Conservation (phyloP, 2,797 vertebrate species). For the Dermochelys coriacea region DNA sequence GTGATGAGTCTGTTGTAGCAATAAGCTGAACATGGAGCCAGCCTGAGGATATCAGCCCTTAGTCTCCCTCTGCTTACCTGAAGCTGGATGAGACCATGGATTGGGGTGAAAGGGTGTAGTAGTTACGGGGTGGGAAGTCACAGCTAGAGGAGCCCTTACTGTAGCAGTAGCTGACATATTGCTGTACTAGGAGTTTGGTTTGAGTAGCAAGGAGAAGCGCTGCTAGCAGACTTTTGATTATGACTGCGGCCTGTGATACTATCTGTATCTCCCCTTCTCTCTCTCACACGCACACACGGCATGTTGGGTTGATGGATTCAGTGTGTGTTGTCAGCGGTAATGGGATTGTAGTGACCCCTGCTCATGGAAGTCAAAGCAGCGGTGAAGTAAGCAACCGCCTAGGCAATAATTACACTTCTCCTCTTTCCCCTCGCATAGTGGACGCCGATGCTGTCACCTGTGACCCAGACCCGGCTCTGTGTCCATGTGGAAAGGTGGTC, state of each 20-base stretch:
- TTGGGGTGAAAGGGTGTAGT: not conserved
- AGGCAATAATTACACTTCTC: not conserved
- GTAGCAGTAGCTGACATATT: not conserved
- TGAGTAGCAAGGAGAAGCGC: not conserved
- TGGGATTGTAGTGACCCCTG: not conserved
- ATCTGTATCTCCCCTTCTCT: not conserved
- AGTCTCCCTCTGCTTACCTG: too few species aligned
- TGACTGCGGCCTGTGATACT: not conserved
- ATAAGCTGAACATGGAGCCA: not conserved
- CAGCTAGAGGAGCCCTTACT: not conserved
- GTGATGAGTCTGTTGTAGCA: not conserved
- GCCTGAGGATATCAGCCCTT: not conserved
- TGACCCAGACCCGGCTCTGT: too few species aligned
- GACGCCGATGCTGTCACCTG: not conserved
- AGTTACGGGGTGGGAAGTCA: not conserved
- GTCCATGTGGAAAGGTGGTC: too few species aligned
- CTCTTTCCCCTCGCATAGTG: not conserved
- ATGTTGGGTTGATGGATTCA: not conserved
- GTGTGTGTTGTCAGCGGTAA: not conserved
- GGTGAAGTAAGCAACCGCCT: not conserved
- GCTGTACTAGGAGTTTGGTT: not conserved
- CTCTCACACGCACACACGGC: not conserved
- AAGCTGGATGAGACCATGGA: not conserved
- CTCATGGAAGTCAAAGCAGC: not conserved
- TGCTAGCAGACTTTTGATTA: not conserved